Evolutionary conservation across 2,797 vertebrate species (phyloP).

Genomic region (Myotis planiceps): DNA sequence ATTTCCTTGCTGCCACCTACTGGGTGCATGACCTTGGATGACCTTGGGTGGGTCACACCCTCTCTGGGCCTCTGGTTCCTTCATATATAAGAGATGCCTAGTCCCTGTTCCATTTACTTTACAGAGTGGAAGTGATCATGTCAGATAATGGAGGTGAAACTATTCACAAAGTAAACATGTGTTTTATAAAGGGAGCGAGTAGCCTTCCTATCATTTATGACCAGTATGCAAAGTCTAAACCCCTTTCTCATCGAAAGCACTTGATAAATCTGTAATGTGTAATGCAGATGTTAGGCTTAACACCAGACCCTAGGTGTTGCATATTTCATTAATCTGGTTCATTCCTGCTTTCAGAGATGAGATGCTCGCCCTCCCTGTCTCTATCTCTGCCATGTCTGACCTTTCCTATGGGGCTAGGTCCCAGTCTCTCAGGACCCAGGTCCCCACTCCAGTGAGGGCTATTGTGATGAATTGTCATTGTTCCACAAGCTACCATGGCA

Average conservation of each 20-base stretch:
- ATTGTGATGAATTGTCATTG: not conserved
- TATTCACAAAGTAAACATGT: not conserved
- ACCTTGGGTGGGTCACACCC: not conserved
- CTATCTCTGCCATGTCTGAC: not conserved
- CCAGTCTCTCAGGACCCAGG: not conserved
- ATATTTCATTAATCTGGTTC: not conserved
- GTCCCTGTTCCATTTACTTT: not conserved
- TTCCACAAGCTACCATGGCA: not conserved
- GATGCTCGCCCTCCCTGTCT: rapidly evolving
- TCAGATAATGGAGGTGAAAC: not conserved
- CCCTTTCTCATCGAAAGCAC: not conserved
- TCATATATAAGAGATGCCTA: not conserved
- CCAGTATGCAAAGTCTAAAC: not conserved
- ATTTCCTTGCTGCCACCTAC: not conserved
- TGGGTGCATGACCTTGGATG: not conserved
- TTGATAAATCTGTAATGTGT: not conserved
- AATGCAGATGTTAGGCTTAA: not conserved
- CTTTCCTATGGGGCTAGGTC: not conserved
- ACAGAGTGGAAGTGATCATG: not conserved
- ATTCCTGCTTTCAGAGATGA: not conserved
- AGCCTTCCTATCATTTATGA: not conserved
- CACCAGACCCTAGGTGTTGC: not conserved
- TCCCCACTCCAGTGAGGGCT: not conserved
- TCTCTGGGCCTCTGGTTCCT: not conserved
- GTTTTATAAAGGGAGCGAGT: not conserved